These are phyloP conservation scores for Choristoneura rosaceana DNA, from an alignment of 2,888 invertebrate species.

Conservation along the genomic window DNA sequence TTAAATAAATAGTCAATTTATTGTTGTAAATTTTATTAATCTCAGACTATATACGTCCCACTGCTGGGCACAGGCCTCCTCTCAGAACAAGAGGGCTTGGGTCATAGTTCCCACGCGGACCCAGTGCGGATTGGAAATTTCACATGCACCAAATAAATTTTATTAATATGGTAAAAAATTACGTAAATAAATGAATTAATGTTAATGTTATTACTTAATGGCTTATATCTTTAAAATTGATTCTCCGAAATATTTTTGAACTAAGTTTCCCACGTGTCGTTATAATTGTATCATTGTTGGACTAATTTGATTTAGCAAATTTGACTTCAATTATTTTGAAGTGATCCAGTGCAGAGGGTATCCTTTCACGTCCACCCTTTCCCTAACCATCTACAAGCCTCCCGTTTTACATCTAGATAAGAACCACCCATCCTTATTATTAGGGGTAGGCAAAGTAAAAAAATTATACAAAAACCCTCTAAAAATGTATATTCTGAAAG, in stretches of 20 bases:
- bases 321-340: conserved; percentile 85
- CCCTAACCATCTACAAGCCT: conserved; percentile 81
- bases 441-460: conserved; percentile 39
- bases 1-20: too few species aligned
- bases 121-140: too few species aligned
- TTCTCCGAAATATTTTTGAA: neutral
- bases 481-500: neutral
- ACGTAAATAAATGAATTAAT: too few species aligned
- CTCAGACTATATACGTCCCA: too few species aligned
- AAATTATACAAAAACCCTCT: neutral
- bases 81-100: too few species aligned
- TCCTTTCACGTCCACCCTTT: conserved; percentile 82
- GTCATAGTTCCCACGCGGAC: too few species aligned
- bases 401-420: conserved; percentile 82
- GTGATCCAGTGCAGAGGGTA: conserved; percentile 75
- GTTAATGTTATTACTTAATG: too few species aligned
- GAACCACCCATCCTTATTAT: conserved; percentile 77
- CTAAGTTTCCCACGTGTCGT: conserved; percentile 2
- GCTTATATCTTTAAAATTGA: too few species aligned
- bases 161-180: too few species aligned
- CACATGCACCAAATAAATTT: too few species aligned
- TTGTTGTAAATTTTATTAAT: too few species aligned
- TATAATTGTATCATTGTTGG: conserved; percentile 38
- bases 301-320: conserved; percentile 82
- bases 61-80: too few species aligned